A percentile compares a stretch with the other conserved stretches of the same genome.
These are phyloP conservation scores for Chloroceryle aenea DNA, from an alignment of 2,113 vertebrate species.

Conservation along the genomic window DNA sequence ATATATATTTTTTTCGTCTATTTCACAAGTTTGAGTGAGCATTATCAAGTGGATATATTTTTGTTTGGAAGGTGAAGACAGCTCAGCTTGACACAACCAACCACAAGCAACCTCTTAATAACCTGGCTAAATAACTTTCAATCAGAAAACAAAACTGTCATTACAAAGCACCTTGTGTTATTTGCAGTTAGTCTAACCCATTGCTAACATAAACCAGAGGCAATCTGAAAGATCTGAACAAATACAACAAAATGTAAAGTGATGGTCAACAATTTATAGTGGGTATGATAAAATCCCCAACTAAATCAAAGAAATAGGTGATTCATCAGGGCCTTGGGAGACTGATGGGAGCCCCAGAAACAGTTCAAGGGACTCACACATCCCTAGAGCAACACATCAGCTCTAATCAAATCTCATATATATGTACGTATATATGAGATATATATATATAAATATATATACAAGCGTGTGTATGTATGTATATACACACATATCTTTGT, in stretches of 20 bases:
- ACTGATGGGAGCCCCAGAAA: neutral
- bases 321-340: neutral
- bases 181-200: neutral
- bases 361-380: neutral
- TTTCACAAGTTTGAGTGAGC: neutral
- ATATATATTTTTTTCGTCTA: neutral
- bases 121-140: neutral
- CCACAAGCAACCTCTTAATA: neutral
- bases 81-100: neutral
- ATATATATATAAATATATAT: neutral
- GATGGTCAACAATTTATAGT: neutral
- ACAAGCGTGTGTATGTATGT: no score
- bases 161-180: neutral
- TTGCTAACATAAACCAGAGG: neutral
- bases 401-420: neutral
- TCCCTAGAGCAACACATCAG: neutral
- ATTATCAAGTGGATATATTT: neutral
- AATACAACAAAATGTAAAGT: neutral
- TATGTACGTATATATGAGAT: neutral
- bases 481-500: accelerated
- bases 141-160: neutral
- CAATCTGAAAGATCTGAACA: neutral
- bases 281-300: neutral
- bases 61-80: neutral
- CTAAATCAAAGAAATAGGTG: neutral